Percentiles rank a stretch among this genome's conserved stretches.
These are phyloP conservation scores for Mesembrinibis cayennensis DNA, from an alignment of 2,113 vertebrate genomes.

Conservation along the genomic window DNA sequence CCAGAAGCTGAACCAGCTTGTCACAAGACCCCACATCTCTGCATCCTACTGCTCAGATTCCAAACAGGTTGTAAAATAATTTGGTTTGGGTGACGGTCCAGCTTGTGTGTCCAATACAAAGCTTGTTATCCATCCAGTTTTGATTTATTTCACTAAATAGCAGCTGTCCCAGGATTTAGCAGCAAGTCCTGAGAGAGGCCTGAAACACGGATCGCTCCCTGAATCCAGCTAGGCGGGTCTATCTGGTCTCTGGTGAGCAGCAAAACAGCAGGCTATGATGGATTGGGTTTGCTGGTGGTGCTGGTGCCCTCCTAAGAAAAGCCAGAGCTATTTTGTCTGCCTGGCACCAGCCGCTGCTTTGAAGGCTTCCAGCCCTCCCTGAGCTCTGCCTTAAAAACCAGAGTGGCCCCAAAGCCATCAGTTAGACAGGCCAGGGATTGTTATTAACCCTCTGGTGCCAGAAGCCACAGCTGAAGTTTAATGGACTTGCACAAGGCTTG, in stretches of 20 bases:
- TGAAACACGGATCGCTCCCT: background rate
- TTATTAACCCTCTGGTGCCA: background rate
- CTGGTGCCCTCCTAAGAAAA: background rate
- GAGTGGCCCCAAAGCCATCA: background rate
- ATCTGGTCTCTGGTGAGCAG: background rate
- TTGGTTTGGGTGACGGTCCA: background rate
- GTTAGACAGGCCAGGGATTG: background rate
- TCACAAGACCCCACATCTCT: background rate
- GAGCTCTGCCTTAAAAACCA: background rate
- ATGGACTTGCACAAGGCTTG: background rate
- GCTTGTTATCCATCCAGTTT: background rate
- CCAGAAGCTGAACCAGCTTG: constrained; percentile 9
- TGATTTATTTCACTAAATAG: background rate
- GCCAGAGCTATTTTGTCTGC: background rate
- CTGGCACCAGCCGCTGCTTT: too few relatives aligned
- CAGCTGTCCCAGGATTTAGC: background rate
- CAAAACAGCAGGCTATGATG: background rate
- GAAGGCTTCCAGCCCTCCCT: background rate
- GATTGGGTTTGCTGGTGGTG: background rate
- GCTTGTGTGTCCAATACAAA: background rate
- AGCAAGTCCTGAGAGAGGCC: background rate
- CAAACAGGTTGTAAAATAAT: background rate
- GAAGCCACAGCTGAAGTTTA: background rate
- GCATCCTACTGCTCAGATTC: background rate
- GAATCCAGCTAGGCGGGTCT: background rate